Percentiles rank a stretch among this genome's conserved stretches.
Conservation (phyloP, 2,888 invertebrate species). For the Petrolisthes cinctipes region DNA sequence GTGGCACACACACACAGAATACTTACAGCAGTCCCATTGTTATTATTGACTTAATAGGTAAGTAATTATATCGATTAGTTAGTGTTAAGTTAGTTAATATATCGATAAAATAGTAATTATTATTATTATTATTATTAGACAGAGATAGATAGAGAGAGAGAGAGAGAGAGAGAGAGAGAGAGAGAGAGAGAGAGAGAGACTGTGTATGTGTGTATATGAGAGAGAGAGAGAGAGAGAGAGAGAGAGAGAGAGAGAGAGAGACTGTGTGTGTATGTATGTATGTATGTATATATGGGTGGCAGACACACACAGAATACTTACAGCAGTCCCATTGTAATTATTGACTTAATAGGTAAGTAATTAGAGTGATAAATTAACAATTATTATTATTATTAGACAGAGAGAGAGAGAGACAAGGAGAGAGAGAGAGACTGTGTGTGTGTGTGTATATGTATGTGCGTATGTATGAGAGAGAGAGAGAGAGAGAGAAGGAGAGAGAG, state of each 20-base stretch:
- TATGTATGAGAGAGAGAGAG: neutral
- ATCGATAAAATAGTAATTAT: too few species aligned
- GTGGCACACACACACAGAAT: slow-evolving; percentile 48
- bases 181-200: slow-evolving; percentile 2
- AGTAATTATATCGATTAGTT: too few species aligned
- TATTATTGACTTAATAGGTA: slow-evolving; percentile 95
- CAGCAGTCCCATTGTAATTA: neutral
- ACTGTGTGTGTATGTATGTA: neutral
- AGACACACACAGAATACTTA: too few species aligned
- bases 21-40: slow-evolving; percentile 92
- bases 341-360: neutral
- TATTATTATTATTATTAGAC: too few species aligned
- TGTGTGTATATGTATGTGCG: neutral
- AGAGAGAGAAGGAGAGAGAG: slow-evolving; percentile 9
- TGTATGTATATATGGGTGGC: neutral
- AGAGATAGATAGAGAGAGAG: neutral
- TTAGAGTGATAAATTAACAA: too few species aligned
- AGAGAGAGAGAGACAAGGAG: slow-evolving; percentile 12
- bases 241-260: slow-evolving; percentile 1
- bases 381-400: neutral
- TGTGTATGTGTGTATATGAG: neutral
- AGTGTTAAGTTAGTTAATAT: too few species aligned
- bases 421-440: slow-evolving; percentile 2
- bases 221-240: neutral
- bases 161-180: neutral